These are phyloP conservation scores for Laticauda laticaudata DNA, from an alignment of 2,113 vertebrate species.

Conservation along the genomic window DNA sequence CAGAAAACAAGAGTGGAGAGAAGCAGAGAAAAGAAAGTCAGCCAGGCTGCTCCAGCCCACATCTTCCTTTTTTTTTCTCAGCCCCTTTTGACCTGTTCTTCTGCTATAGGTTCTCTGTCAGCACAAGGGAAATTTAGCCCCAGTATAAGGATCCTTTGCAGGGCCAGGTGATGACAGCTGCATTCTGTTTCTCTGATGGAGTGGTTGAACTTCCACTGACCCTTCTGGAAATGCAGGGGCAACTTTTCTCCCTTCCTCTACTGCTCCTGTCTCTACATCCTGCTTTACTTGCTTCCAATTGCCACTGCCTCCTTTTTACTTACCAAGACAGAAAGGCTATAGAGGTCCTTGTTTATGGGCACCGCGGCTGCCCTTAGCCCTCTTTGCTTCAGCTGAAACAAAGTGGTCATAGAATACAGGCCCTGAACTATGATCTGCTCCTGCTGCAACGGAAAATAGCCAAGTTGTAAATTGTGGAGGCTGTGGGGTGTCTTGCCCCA, in stretches of 20 bases:
- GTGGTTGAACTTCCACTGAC: too few species aligned
- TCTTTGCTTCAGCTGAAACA: not conserved
- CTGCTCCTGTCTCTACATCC: not conserved
- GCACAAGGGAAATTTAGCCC: not conserved
- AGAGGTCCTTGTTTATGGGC: not conserved
- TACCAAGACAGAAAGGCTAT: not conserved
- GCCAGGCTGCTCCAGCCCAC: not conserved
- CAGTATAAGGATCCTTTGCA: not conserved
- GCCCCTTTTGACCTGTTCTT: not conserved
- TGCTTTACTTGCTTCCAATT: not conserved
- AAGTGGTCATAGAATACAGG: not conserved
- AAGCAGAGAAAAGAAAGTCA: not conserved
- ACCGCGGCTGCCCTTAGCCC: rapidly evolving
- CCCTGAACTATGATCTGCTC: not conserved
- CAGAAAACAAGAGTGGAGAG: not conserved
- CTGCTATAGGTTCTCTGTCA: not conserved
- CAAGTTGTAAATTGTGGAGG: not conserved
- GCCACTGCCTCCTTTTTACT: not conserved
- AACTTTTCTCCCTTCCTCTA: not conserved
- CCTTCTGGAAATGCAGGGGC: not conserved
- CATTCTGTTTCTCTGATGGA: too few species aligned
- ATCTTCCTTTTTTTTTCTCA: not conserved
- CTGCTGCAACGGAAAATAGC: not conserved
- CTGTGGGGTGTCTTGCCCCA: not conserved
- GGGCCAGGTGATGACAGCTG: too few species aligned